A percentile compares a stretch with the other conserved stretches of the same genome.
phyloP scores from a whole-genome alignment of 2,797 vertebrate species.

The Acanthurus tractus region DNA sequence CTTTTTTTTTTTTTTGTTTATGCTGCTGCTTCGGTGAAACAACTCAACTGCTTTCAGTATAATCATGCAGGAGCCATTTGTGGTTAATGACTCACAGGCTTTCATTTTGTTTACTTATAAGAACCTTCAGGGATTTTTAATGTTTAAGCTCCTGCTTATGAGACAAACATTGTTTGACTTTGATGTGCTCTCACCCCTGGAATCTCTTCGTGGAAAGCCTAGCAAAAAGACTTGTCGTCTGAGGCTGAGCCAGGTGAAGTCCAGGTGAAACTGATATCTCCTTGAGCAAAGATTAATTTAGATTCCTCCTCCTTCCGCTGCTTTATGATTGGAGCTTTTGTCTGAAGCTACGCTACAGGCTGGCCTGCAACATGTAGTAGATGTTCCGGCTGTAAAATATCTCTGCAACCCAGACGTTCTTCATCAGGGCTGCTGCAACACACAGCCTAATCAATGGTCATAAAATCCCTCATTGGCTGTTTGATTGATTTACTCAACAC shows the following conservation, averaged over 20 bases:
- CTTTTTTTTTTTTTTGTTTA: slow-evolving; percentile 23
- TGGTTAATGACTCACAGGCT: slow-evolving; percentile 72
- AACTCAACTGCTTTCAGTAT: slow-evolving; percentile 35
- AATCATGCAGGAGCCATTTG: slow-evolving; percentile 46
- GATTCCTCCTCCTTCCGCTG: slow-evolving; percentile 18
- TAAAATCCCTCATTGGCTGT: slow-evolving; percentile 69
- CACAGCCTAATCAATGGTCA: slow-evolving; percentile 60
- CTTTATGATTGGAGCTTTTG: slow-evolving; percentile 35
- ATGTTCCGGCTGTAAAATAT: slow-evolving; percentile 17
- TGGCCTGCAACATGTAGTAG: slow-evolving; percentile 9
- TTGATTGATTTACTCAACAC: slow-evolving; percentile 66
- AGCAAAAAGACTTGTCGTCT: slow-evolving; percentile 7
- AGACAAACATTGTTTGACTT: slow-evolving; percentile 53
- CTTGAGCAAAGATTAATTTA: slow-evolving; percentile 36
- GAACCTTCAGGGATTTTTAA: slow-evolving; percentile 54
- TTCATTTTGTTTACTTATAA: slow-evolving; percentile 57
- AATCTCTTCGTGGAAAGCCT: slow-evolving; percentile 30
- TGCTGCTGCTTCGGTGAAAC: slow-evolving; percentile 20
- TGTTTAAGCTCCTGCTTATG: slow-evolving; percentile 58
- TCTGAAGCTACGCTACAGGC: slow-evolving; percentile 10
- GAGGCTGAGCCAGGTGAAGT: slow-evolving; percentile 49
- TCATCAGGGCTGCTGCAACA: slow-evolving; percentile 43
- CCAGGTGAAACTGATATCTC: slow-evolving; percentile 52
- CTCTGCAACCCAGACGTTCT: slow-evolving; percentile 15
- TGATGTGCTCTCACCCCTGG: slow-evolving; percentile 43